Evolutionary conservation across 1,140 invertebrate species (phyloP).

Genomic region (Drosophila truncata): DNA sequence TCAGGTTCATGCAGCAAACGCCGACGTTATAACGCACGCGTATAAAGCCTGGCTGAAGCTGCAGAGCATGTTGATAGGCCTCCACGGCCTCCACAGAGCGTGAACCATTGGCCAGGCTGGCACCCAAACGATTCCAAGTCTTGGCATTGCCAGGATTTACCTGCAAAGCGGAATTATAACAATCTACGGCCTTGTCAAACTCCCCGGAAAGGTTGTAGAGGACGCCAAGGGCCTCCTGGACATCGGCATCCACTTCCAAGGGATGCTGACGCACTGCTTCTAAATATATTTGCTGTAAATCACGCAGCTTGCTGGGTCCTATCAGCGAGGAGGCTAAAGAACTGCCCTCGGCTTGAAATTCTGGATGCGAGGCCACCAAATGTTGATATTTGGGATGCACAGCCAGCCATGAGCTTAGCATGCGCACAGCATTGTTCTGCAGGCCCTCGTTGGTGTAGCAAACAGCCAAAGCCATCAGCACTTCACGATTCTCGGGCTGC

Average conservation of each 20-base stretch:
- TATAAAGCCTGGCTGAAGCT: conserved; percentile 97
- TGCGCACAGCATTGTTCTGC: conserved; percentile 90
- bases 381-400: conserved; percentile 94
- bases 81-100: conserved; percentile 97
- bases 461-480: conserved; percentile 95
- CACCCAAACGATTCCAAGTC: conserved; percentile 98
- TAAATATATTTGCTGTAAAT: conserved; percentile 93
- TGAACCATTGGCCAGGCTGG: conserved; percentile 98
- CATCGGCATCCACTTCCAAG: conserved; percentile 94
- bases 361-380: conserved; percentile 87
- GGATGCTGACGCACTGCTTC: conserved; percentile 93
- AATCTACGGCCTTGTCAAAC: conserved; percentile 98
- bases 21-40: conserved; percentile 98
- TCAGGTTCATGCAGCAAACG: conserved; percentile 98
- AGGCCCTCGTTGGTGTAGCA: conserved; percentile 98
- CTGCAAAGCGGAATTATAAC: conserved; percentile 95
- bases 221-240: conserved; percentile 97
- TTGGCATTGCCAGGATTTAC: conserved; percentile 94
- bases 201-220: conserved; percentile 97
- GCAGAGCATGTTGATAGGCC: conserved; percentile 96
- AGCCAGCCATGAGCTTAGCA: conserved; percentile 94
- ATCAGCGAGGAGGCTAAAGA: conserved; percentile 73
- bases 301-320: conserved; percentile 83
- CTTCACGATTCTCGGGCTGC: conserved; percentile 92
- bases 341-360: conserved; percentile 34